Evolutionary conservation across 2,113 vertebrate species (phyloP).

Genomic region (Leiothrix lutea): DNA sequence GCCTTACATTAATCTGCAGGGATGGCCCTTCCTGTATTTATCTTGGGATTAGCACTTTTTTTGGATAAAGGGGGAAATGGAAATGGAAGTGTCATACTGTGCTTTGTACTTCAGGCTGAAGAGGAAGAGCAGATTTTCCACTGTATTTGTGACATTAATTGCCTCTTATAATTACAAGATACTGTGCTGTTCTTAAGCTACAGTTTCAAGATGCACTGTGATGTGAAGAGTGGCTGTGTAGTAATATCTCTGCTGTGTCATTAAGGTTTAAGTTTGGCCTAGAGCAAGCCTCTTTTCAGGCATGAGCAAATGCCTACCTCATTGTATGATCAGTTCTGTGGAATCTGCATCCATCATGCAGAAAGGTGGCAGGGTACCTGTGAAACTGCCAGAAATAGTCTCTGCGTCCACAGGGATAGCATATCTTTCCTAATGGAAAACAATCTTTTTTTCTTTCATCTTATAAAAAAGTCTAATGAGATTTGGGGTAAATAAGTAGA

Average conservation of each 20-base stretch:
- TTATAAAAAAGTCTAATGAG: background rate
- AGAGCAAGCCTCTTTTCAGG: background rate
- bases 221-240: background rate
- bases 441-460: background rate
- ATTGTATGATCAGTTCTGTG: background rate
- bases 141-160: background rate
- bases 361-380: background rate
- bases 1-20: background rate
- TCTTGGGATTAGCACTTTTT: background rate
- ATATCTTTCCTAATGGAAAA: background rate
- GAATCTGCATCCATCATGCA: background rate
- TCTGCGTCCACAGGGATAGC: background rate
- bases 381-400: background rate
- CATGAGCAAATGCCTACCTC: background rate
- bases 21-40: background rate
- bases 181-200: background rate
- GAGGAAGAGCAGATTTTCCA: background rate
- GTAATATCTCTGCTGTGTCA: background rate
- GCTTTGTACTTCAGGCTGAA: background rate
- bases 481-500: background rate
- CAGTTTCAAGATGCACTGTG: background rate
- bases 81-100: background rate
- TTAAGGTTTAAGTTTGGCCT: background rate
- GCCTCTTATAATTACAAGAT: background rate
- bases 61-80: background rate